These are phyloP conservation scores for Coilia nasus DNA, from an alignment of 2,797 vertebrate species.

Conservation along the genomic window DNA sequence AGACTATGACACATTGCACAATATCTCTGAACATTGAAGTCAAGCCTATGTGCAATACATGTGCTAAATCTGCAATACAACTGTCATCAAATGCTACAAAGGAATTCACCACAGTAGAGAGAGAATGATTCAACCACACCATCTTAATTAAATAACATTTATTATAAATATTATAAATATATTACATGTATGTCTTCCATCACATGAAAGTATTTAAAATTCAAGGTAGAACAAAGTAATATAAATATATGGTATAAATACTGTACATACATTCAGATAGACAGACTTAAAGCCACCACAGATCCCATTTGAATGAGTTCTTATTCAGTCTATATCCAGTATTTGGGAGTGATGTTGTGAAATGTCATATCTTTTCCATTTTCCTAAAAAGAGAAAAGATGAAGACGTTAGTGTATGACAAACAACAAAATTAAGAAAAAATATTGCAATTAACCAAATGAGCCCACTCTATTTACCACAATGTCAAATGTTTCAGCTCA, in stretches of 20 bases:
- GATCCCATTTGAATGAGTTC: neutral
- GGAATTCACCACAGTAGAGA: neutral
- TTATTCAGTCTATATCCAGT: constrained; percentile 47
- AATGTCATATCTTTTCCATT: constrained; percentile 40
- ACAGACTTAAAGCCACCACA: neutral
- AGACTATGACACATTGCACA: neutral
- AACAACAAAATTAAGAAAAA: neutral
- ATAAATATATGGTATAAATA: constrained; percentile 44
- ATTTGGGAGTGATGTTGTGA: constrained; percentile 32
- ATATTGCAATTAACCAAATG: neutral
- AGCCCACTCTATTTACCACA: neutral
- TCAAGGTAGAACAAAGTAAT: constrained; percentile 35
- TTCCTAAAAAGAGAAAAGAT: constrained; percentile 44
- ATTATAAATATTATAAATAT: constrained; percentile 56
- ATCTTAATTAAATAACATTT: constrained; percentile 30
- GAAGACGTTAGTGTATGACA: neutral
- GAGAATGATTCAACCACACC: constrained; percentile 7
- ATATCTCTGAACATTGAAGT: neutral
- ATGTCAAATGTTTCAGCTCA: constrained; percentile 12
- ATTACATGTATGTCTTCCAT: constrained; percentile 19
- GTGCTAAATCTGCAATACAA: neutral
- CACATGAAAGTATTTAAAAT: constrained; percentile 45
- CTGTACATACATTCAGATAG: constrained; percentile 40
- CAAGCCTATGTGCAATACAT: neutral
- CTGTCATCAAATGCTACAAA: neutral